Evolutionary conservation across 2,797 vertebrate species (phyloP), one percentile per base, ranked within the genome.

Genomic region (Esox masquinongy): DNA sequence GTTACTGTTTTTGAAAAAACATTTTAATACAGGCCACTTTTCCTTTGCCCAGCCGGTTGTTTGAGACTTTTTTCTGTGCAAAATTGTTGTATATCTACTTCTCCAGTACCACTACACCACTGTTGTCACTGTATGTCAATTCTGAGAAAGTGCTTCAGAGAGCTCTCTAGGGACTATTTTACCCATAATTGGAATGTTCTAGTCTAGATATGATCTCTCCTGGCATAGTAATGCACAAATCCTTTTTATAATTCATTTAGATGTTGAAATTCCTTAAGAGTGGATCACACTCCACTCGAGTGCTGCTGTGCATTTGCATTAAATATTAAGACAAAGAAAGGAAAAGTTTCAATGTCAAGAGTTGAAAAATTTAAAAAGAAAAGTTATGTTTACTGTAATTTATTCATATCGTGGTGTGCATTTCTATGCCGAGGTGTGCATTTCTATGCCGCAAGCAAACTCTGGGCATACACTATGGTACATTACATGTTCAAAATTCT

Each of bases 151-250:
- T 72, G 34, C 14, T 72, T 72, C 51, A 72, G 39, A 72, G 29
- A 72, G 51, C 29, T 51, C 68, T 49, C 17, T 53, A 70, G 50
- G 49, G 74, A 39, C 61, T 77, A 75, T 70, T 70, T 70, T 59
- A 69, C 59, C 14, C 4, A 73, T 64, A 76, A 77, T 74, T 47
- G 63, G 22, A 71, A 70, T 31, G 34, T 49, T 50, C 36, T 70
- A 39, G 67, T 77, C 70, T 22, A 76, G 51, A 81, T 77, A 56
- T 51, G 79, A 70, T 73, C 70, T 70, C 50, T 70, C 26, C 68
- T 31, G 68, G 68, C 68, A 76, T 70, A 56, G 67, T 17, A n/a
- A 78, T 64, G 68, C 67, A 49, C 50, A 53, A 72, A 70, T 63
- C 73, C 71, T 77, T 70, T 72, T 70, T 70, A 47, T 78, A 66